These are phyloP conservation scores for Minunthozetes semirufus DNA, from an alignment of 2,888 invertebrate species.

Conservation along the genomic window DNA sequence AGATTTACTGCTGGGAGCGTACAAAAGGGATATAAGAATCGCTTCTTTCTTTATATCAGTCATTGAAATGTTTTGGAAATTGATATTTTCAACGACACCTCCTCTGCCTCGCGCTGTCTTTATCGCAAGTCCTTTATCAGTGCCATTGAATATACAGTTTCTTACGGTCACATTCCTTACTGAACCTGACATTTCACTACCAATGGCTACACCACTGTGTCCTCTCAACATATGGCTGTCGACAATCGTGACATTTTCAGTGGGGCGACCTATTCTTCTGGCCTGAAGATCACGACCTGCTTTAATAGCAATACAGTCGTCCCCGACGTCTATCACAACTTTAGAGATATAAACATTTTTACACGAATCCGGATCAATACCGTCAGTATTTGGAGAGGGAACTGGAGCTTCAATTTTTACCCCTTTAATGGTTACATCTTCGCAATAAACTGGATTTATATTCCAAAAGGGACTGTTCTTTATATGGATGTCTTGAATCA, in stretches of 20 bases:
- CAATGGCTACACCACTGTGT: slow-evolving; percentile 25
- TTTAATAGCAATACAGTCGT: slow-evolving; percentile 27
- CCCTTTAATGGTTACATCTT: background rate
- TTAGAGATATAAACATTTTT: background rate
- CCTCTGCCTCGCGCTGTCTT: slow-evolving; percentile 24
- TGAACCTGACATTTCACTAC: background rate
- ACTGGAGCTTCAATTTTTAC: background rate
- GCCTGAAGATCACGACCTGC: slow-evolving; percentile 1
- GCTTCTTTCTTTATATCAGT: slow-evolving; percentile 9
- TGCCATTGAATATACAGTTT: slow-evolving; percentile 9
- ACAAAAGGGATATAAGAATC: too few relatives aligned
- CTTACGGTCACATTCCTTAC: slow-evolving; percentile 17
- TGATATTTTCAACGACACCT: slow-evolving; percentile 23
- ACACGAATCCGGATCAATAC: slow-evolving; percentile 19
- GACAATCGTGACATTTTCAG: background rate
- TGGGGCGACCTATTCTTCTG: background rate
- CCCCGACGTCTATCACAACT: background rate
- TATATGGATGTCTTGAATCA: background rate
- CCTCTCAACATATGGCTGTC: background rate
- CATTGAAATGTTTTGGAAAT: background rate
- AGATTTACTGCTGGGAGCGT: too few relatives aligned
- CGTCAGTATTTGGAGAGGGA: background rate
- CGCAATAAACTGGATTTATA: slow-evolving; percentile 1
- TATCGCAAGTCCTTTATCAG: background rate
- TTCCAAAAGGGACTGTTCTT: slow-evolving; percentile 13